These are phyloP conservation scores for Zingel zingel DNA, from an alignment of 2,113 vertebrate genomes.

Conservation along the genomic window DNA sequence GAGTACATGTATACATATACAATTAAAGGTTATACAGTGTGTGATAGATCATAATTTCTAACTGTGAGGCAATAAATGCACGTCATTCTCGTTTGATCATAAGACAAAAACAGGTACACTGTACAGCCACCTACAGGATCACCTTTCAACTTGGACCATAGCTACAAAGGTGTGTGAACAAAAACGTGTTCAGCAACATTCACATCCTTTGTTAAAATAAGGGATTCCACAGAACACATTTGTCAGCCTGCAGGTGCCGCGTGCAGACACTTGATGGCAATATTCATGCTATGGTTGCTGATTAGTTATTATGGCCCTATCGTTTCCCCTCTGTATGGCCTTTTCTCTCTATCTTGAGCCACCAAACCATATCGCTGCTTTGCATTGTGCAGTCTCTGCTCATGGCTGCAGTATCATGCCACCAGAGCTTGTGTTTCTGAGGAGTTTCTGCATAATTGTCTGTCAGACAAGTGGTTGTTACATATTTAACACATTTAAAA, in stretches of 20 bases:
- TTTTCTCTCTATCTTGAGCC: neutral
- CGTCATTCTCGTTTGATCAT: no score
- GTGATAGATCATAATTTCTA: no score
- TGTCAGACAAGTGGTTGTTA: constrained; percentile 40
- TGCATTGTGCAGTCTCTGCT: constrained; percentile 19
- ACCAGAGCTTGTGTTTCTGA: neutral
- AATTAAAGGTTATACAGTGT: no score
- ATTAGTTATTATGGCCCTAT: neutral
- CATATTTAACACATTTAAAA: neutral
- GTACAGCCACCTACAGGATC: no score
- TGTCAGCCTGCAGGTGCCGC: neutral
- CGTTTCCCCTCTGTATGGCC: no score
- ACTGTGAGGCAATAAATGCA: no score
- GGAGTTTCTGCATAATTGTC: neutral
- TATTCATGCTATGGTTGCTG: neutral
- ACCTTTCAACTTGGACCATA: no score
- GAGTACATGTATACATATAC: no score
- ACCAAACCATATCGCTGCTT: neutral
- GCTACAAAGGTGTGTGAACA: no score
- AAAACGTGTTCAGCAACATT: neutral
- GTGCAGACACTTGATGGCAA: constrained; percentile 24
- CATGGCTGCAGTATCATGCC: neutral
- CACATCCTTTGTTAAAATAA: no score
- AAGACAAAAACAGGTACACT: no score
- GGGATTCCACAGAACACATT: no score